Base-by-base conservation (phyloP, 2,888 invertebrate genomes). In the Crioceris asparagi region DNA sequence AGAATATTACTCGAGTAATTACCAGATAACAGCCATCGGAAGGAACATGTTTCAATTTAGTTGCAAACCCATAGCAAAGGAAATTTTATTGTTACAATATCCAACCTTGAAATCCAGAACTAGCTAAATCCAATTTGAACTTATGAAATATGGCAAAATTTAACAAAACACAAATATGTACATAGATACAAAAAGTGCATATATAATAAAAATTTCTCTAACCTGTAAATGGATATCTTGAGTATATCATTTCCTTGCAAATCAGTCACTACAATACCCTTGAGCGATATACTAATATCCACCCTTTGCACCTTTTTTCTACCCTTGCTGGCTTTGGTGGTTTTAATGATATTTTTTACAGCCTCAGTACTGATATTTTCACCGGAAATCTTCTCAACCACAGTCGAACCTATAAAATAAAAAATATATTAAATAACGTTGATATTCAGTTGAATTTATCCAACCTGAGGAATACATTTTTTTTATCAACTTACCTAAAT, bases 191-290 rank as follows among this genome's bases (percentile, higher is more conserved):
- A n/a, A n/a, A n/a, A n/a, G n/a, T n/a, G n/a, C n/a, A 23, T 23
- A 23, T 7, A 23, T 23, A 7, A n/a, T 25, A 25, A 25, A 25
- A n/a, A 4, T 25, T 27, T 21, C 37, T 36, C 51, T 59, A 65
- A 84, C 86, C 83, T 84, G 65, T 86, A 88, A 59, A 90, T 87
- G 12, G 87, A 86, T 25, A 87, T 74, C 59, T 84, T 81, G 43
- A 86, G 67, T 17, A 83, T 70, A 42, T 79, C 73, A 50, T 83
- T 80, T 43, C 80, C 77, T 17, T 75, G 70, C 1, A 75, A 66
- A 53, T 88, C 83, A 3, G 74, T 74, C 46, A 86, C 81, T 40
- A 76, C 69, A 47, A 91, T 85, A 32, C 88, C 88, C 50, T 76
- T 75, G 1, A 81, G 68, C 41, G 81, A 84, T 36, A 88, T 78